Evolutionary conservation across 1,140 invertebrate species (phyloP).

Genomic region (Hyposmocoma kahamanoa): DNA sequence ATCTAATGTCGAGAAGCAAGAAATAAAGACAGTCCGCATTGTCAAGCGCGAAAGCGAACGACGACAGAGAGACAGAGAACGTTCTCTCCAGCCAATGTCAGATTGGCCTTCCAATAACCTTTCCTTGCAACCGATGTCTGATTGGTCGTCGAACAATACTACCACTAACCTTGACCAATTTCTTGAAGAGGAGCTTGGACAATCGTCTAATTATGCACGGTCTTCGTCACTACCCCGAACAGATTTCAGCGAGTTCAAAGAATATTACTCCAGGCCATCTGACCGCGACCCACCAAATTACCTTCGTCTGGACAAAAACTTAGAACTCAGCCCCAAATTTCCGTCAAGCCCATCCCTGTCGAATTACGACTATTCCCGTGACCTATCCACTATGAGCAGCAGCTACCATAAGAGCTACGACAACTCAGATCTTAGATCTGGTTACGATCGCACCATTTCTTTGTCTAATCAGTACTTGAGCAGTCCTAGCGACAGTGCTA

Average conservation of each 20-base stretch:
- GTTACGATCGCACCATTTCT: slow-evolving; percentile 49
- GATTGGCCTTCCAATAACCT: slow-evolving; percentile 52
- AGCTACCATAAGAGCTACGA: slow-evolving; percentile 61
- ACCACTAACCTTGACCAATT: slow-evolving; percentile 73
- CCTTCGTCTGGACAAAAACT: slow-evolving; percentile 38
- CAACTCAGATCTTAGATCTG: slow-evolving; percentile 39
- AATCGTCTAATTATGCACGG: slow-evolving; percentile 50
- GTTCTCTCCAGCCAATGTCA: slow-evolving; percentile 66
- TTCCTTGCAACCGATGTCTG: slow-evolving; percentile 63
- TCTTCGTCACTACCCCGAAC: slow-evolving; percentile 56
- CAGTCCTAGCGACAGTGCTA: slow-evolving; percentile 59
- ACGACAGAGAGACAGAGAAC: slow-evolving; percentile 82
- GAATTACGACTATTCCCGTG: slow-evolving; percentile 57
- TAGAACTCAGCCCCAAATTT: slow-evolving; percentile 61
- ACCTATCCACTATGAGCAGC: slow-evolving; percentile 54
- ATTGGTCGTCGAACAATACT: slow-evolving; percentile 46
- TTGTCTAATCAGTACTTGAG: slow-evolving; percentile 58
- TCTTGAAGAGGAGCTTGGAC: slow-evolving; percentile 70
- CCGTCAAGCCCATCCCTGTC: slow-evolving; percentile 63
- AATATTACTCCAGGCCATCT: slow-evolving; percentile 44
- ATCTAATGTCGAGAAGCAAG: slow-evolving; percentile 87
- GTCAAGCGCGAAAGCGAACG: slow-evolving; percentile 93
- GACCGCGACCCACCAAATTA: slow-evolving; percentile 33
- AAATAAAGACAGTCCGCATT: slow-evolving; percentile 94
- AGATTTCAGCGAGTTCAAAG: slow-evolving; percentile 52